A percentile compares a stretch with the other conserved stretches of the same genome.
Conservation (phyloP, 2,113 vertebrate species). For the Rana temporaria region DNA sequence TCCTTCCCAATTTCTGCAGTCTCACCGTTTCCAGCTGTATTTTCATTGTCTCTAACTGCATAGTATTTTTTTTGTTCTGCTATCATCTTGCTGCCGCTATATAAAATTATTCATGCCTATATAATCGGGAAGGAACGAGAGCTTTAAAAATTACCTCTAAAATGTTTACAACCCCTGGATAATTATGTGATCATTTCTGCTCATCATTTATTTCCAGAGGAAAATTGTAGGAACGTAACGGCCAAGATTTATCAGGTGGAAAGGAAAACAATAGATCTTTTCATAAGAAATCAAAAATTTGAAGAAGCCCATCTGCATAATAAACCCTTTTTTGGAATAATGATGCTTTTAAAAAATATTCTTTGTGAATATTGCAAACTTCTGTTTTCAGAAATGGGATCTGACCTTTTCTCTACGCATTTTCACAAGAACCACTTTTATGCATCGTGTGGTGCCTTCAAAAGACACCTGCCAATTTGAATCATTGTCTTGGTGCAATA, state of each 20-base stretch:
- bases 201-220: constrained; percentile 33
- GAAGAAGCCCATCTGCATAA: constrained; percentile 17
- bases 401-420: neutral
- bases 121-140: constrained; percentile 21
- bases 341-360: neutral
- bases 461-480: too few species aligned
- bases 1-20: neutral
- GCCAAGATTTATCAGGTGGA: constrained; percentile 43
- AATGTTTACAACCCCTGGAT: constrained; percentile 37
- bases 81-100: neutral
- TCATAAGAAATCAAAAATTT: constrained; percentile 39
- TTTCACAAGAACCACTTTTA: too few species aligned
- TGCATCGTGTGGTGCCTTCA: too few species aligned
- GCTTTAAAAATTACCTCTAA: constrained; percentile 42
- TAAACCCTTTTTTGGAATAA: constrained; percentile 6
- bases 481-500: too few species aligned
- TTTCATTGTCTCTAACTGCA: neutral
- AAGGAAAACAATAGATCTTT: constrained; percentile 40
- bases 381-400: neutral
- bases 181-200: constrained; percentile 34
- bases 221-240: constrained; percentile 19
- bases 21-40: neutral
- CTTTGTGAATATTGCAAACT: neutral
- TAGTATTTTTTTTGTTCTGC: neutral
- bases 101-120: constrained; percentile 41